Evolutionary conservation across 2,797 vertebrate genomes (phyloP).

Genomic region (Anolis apletophallus): DNA sequence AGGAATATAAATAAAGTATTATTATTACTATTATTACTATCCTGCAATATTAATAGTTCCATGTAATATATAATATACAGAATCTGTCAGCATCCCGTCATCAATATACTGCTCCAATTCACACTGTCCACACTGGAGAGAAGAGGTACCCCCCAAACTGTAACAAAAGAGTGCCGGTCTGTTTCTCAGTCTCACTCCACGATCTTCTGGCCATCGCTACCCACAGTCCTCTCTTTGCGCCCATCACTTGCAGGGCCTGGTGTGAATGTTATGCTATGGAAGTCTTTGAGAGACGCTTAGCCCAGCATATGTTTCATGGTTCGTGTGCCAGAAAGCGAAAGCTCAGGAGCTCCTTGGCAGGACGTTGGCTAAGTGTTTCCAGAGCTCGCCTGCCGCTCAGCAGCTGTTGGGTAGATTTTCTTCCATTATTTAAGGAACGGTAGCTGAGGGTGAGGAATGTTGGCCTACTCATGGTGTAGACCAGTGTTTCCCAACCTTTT

Average conservation of each 20-base stretch:
- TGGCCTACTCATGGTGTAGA: no score
- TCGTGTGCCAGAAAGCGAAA: constrained; percentile 32
- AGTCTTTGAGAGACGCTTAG: neutral
- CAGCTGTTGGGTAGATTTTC: constrained; percentile 13
- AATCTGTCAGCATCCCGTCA: no score
- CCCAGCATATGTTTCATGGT: neutral
- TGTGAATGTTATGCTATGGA: neutral
- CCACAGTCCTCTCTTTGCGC: neutral
- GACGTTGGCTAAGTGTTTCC: constrained; percentile 30
- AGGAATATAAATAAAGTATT: no score
- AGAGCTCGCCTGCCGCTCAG: constrained; percentile 27
- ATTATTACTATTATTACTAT: no score
- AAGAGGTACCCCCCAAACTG: no score
- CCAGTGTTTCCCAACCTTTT: no score
- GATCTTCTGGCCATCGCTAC: no score
- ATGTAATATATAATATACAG: no score
- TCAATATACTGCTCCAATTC: no score
- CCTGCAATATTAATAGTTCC: no score
- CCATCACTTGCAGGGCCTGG: neutral
- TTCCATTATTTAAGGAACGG: neutral
- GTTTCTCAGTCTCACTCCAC: neutral
- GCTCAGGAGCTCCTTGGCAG: constrained; percentile 36
- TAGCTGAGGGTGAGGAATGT: neutral
- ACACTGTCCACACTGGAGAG: no score
- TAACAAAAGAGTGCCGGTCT: neutral